Percentiles rank a stretch among this genome's conserved stretches.
These are phyloP conservation scores for Rousettus madagascariensis DNA, from an alignment of 2,797 vertebrate species.

Conservation along the genomic window DNA sequence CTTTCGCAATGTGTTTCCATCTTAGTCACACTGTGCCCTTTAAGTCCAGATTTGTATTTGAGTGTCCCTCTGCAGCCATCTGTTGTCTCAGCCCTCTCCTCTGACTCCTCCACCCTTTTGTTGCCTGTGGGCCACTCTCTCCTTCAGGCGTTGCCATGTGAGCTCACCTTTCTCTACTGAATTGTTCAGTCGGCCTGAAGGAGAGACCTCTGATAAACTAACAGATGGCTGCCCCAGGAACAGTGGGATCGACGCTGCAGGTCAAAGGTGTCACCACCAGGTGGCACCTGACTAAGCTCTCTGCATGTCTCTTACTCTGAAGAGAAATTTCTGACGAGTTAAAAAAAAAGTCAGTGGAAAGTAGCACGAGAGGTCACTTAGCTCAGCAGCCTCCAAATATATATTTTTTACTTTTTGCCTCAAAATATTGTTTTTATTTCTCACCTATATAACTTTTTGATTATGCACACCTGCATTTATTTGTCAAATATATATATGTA, in stretches of 20 bases:
- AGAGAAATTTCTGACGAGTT: neutral
- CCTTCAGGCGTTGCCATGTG: neutral
- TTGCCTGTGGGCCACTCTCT: neutral
- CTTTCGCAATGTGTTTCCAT: neutral
- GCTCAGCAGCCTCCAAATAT: neutral
- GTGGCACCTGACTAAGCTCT: neutral
- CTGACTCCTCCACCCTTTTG: neutral
- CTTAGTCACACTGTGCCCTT: neutral
- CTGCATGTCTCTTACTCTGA: neutral
- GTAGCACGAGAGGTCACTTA: neutral
- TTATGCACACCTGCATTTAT: neutral
- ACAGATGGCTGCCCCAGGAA: neutral
- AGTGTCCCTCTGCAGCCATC: too few species aligned
- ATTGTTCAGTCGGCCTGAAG: too few species aligned
- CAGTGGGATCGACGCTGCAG: neutral
- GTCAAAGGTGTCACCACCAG: conserved; percentile 34
- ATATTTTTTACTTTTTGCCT: neutral
- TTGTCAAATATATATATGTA: neutral
- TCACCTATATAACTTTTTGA: neutral
- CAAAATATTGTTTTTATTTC: neutral
- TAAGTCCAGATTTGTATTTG: neutral
- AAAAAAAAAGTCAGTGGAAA: neutral
- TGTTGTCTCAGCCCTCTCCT: neutral
- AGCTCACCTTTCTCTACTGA: neutral
- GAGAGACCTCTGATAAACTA: neutral